A percentile compares a stretch with the other conserved stretches of the same genome.
phyloP scores from a whole-genome alignment of 2,888 invertebrate genomes.

The Mesodorylaimus sp. region DNA sequence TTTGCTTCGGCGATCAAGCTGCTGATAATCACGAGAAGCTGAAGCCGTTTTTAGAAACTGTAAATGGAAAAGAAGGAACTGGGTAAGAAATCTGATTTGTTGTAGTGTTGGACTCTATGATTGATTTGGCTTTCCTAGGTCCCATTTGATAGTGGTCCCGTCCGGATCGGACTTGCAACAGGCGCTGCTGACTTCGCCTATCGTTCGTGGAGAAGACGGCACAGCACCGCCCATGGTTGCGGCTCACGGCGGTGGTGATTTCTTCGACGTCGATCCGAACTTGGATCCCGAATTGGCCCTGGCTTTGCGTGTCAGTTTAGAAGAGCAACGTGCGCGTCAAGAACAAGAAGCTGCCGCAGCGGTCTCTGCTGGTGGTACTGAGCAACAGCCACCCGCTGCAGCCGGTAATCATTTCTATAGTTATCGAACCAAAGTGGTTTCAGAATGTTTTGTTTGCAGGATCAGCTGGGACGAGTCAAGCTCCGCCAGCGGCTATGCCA shows the following conservation, averaged over 20 bases:
- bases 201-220: conserved; percentile 75
- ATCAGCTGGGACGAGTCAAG: conserved; percentile 14
- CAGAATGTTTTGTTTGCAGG: not conserved
- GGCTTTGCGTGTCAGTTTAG: conserved; percentile 40
- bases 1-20: conserved; percentile 77
- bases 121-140: conserved; percentile 41
- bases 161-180: conserved; percentile 83
- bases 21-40: conserved; percentile 64
- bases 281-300: conserved; percentile 97
- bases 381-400: not conserved
- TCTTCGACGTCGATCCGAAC: conserved; percentile 96
- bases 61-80: conserved; percentile 82
- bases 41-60: conserved; percentile 70
- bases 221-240: conserved; percentile 39
- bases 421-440: too few relatives aligned
- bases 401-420: too few relatives aligned
- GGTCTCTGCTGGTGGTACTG: not conserved
- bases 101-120: too few relatives aligned
- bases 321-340: conserved; percentile 38
- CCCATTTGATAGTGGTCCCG: conserved; percentile 85
- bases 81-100: too few relatives aligned
- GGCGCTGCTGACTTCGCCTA: conserved; percentile 75
- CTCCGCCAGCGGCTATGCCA: conserved; percentile 35
- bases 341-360: conserved; percentile 29
- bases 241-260: conserved; percentile 38